Conservation (phyloP, 1,140 invertebrate genomes). For the Pteromalus puparum region DNA sequence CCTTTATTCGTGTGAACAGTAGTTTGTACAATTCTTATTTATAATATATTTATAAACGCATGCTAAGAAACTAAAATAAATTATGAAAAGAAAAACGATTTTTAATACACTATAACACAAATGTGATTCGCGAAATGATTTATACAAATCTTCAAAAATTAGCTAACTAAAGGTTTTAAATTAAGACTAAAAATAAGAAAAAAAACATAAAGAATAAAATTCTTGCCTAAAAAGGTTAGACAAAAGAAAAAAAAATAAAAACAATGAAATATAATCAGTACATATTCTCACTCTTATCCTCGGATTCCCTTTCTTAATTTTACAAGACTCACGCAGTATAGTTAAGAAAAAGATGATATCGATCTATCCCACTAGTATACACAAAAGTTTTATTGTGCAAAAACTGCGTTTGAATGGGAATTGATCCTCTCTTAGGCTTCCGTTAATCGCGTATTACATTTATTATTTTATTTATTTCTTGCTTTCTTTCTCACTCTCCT, state of each 20-base stretch:
- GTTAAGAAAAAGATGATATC: constrained; percentile 44
- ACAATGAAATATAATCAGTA: constrained; percentile 44
- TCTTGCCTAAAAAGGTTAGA: constrained; percentile 12
- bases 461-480: constrained; percentile 48
- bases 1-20: constrained; percentile 46
- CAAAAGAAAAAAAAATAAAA: constrained; percentile 31
- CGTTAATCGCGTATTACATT: constrained; percentile 41
- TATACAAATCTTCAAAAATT: constrained; percentile 48
- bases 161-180: constrained; percentile 45
- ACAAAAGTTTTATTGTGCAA: constrained; percentile 36
- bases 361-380: constrained; percentile 26
- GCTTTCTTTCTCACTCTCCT: neutral
- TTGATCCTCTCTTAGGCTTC: constrained; percentile 43
- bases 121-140: constrained; percentile 36
- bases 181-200: constrained; percentile 36
- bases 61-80: constrained; percentile 53
- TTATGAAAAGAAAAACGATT: constrained; percentile 48
- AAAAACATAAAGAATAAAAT: constrained; percentile 27
- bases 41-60: constrained; percentile 48
- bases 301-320: constrained; percentile 30
- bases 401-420: constrained; percentile 18
- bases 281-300: constrained; percentile 47
- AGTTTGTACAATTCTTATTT: constrained; percentile 51
- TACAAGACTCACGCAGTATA: constrained; percentile 19
- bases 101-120: constrained; percentile 51